Conservation (phyloP, 2,888 invertebrate species). For the Synergus itoensis region DNA sequence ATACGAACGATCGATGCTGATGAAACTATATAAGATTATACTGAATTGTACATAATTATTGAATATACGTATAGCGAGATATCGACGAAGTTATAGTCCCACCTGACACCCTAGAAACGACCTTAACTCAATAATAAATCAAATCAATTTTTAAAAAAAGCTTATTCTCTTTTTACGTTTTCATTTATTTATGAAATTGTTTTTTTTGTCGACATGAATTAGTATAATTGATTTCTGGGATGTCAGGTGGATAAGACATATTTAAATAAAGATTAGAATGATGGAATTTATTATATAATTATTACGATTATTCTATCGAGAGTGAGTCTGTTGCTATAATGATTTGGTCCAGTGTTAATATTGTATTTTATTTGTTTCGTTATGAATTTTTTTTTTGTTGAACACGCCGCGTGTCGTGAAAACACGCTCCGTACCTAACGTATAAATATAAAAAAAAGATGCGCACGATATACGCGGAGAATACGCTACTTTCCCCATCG, state of each 20-base stretch:
- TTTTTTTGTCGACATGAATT: neutral
- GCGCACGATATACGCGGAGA: slow-evolving; percentile 30
- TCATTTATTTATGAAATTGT: slow-evolving; percentile 11
- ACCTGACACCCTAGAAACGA: neutral
- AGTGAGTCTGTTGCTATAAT: slow-evolving; percentile 74
- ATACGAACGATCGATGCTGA: slow-evolving; percentile 59
- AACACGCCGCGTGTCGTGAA: slow-evolving; percentile 75
- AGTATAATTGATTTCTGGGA: slow-evolving; percentile 6
- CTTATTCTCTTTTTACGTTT: neutral
- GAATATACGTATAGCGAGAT: slow-evolving; percentile 66
- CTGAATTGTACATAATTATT: slow-evolving; percentile 75
- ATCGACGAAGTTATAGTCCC: slow-evolving; percentile 69
- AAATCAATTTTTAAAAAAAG: neutral
- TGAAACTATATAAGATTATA: slow-evolving; percentile 63
- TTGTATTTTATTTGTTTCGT: slow-evolving; percentile 78
- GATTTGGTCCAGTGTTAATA: slow-evolving; percentile 77
- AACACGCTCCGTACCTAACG: slow-evolving; percentile 75
- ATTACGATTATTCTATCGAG: slow-evolving; percentile 69
- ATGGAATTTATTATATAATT: slow-evolving; percentile 60
- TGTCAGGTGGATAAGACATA: slow-evolving; percentile 55
- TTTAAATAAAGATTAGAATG: slow-evolving; percentile 61
- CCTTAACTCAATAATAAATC: neutral
- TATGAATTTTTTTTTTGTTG: slow-evolving; percentile 73
- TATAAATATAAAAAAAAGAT: slow-evolving; percentile 48
- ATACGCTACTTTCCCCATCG: slow-evolving; percentile 32